These are phyloP conservation scores for Perccottus glenii DNA, from an alignment of 2,113 vertebrate genomes.

Conservation along the genomic window DNA sequence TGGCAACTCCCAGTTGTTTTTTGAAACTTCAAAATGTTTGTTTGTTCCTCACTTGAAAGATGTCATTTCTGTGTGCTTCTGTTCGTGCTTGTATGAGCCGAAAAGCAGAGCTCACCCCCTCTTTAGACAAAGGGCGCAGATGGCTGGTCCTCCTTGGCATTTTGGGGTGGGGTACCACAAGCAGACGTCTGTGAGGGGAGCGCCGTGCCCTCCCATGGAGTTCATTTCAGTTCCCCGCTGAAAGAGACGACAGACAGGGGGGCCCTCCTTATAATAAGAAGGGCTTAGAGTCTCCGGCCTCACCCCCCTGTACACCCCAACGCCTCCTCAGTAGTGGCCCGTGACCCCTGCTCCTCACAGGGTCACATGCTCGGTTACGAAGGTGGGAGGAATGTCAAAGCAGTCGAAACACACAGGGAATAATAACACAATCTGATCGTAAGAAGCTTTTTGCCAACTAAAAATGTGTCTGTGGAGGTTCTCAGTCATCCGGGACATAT, in stretches of 20 bases:
- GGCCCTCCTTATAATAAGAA: slow-evolving; percentile 66
- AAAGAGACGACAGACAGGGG: slow-evolving; percentile 59
- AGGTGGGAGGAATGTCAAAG: slow-evolving; percentile 60
- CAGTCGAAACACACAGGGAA: background rate
- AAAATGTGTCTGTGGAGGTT: no score
- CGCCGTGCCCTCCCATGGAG: slow-evolving; percentile 71
- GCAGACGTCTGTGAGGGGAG: slow-evolving; percentile 68
- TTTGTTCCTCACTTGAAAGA: no score
- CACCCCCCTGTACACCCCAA: slow-evolving; percentile 23
- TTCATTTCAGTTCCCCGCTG: slow-evolving; percentile 65
- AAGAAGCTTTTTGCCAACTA: slow-evolving; percentile 2
- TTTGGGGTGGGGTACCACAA: slow-evolving; percentile 59
- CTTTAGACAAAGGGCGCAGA: slow-evolving; percentile 77
- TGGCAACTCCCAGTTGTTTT: slow-evolving; percentile 63
- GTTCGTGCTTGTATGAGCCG: slow-evolving; percentile 27
- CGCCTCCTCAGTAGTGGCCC: slow-evolving; percentile 57
- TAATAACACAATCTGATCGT: background rate
- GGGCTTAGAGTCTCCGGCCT: slow-evolving; percentile 59
- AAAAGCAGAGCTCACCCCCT: slow-evolving; percentile 52
- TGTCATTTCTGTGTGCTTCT: slow-evolving; percentile 23
- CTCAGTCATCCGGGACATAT: no score
- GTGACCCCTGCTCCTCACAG: slow-evolving; percentile 51
- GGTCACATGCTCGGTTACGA: slow-evolving; percentile 59
- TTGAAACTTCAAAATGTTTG: no score
- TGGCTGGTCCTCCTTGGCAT: slow-evolving; percentile 71